Evolutionary conservation across 2,888 invertebrate genomes (phyloP), one percentile per base, ranked within the genome.

Genomic region (Apodemia mormo): DNA sequence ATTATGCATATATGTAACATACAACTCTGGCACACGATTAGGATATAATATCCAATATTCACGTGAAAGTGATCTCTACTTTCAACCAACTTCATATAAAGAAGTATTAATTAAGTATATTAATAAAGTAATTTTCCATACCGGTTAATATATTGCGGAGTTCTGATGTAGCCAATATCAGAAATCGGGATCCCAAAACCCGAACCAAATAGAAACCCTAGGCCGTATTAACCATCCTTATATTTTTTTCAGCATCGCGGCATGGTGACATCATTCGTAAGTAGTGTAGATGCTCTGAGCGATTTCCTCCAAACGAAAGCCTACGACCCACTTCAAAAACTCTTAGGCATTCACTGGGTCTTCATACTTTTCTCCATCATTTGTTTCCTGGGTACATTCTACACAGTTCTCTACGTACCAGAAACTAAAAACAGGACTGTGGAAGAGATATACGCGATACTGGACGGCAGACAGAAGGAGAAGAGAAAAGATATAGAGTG

Each of bases 291-390:
- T 68, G 91, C 92, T 0, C 84, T 90, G 68, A 92, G 92, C 71
- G 93, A 93, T 81, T 92, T 93, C 80, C 79, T 92, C 0, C 93
- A 93, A 75, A 89, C 90, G 1, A 93, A 93, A 71, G 90, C 90
- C 0, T 93, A 92, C 78, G 92, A 92, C 73, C 92, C 92, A 0
- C 82, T 93, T 0, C 83, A 90, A 3, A 92, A 92, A 75, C 82
- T 91, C 1, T 80, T 93, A 0, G 93, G 93, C 2, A 92, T 92
- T 72, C 92, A 92, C 72, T 93, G 92, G 92, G 92, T 92, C 10
- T 92, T 93, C 82, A 89, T 92, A 33, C 82, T 92, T 76, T 93
- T 92, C 80, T 91, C 92, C 0, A 45, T 83, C 0, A 86, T 93
- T 4, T 92, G 92, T 78, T 92, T 93, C 85, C 74, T 89, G 0